These are phyloP conservation scores for Monomorium pharaonis DNA, from an alignment of 1,140 invertebrate genomes.

Conservation along the genomic window DNA sequence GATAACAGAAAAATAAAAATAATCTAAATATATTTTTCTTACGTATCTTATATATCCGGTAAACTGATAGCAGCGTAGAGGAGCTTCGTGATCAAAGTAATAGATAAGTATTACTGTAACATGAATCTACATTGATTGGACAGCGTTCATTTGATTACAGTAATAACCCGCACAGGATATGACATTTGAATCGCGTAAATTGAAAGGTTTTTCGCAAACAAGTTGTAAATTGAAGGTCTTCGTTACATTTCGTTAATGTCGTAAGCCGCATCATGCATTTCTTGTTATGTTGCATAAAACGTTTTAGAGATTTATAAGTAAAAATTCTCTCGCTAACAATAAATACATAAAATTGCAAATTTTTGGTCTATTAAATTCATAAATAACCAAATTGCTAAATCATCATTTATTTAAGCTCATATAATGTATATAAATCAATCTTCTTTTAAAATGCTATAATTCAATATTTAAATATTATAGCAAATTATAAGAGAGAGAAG, in stretches of 20 bases:
- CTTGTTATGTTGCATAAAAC: background rate
- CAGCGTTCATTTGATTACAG: conserved; percentile 36
- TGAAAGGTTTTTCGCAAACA: conserved; percentile 19
- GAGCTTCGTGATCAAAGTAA: conserved; percentile 39
- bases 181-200: conserved; percentile 21
- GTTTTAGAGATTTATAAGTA: background rate
- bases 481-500: background rate
- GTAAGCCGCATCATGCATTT: background rate
- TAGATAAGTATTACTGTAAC: conserved; percentile 9
- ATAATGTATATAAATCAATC: background rate
- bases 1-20: conserved; percentile 13
- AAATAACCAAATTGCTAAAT: background rate
- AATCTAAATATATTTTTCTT: background rate
- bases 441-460: background rate
- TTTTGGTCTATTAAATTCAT: background rate
- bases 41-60: background rate
- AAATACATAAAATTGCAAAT: background rate
- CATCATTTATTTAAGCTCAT: background rate
- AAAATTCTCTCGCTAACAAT: background rate
- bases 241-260: background rate
- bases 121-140: conserved; percentile 58
- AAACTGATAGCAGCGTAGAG: background rate
- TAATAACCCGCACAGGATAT: conserved; percentile 29
- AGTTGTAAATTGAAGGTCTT: conserved; percentile 19
- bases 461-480: background rate